Conservation (phyloP, 2,797 vertebrate genomes). For the Chelmon rostratus region DNA sequence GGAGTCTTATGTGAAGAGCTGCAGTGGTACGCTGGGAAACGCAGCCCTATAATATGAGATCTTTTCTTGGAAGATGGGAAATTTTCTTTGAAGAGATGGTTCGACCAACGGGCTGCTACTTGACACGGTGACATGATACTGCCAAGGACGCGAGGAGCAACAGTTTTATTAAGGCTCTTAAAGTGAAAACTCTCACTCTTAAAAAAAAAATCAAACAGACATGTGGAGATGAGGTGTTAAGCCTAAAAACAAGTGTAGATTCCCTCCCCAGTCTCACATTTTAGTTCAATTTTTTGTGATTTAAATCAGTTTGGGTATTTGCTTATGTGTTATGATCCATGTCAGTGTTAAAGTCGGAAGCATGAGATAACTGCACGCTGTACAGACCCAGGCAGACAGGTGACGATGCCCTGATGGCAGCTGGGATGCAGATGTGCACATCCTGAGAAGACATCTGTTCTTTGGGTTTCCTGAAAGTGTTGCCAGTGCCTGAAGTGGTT, state of each 20-base stretch:
- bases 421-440: constrained; percentile 19
- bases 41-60: neutral
- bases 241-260: constrained; percentile 44
- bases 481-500: constrained; percentile 23
- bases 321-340: constrained; percentile 42
- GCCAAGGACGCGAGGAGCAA: constrained; percentile 6
- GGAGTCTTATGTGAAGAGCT: constrained; percentile 19
- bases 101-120: constrained; percentile 13
- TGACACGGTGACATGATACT: neutral
- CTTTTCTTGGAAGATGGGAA: constrained; percentile 7
- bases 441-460: constrained; percentile 24
- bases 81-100: constrained; percentile 4
- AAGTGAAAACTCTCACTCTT: constrained; percentile 22
- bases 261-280: constrained; percentile 16
- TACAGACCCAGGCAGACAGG: constrained; percentile 38
- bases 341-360: constrained; percentile 47
- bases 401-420: constrained; percentile 2
- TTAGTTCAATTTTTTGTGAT: constrained; percentile 24
- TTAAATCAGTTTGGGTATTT: constrained; percentile 44
- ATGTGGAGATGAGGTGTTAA: constrained; percentile 40
- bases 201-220: constrained; percentile 9
- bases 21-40: neutral
- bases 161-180: constrained; percentile 16
- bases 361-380: constrained; percentile 44
- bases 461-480: constrained; percentile 34